Percentiles rank a stretch among this genome's conserved stretches.
Conservation (phyloP, 2,797 vertebrate species). For the Gorsachius magnificus region DNA sequence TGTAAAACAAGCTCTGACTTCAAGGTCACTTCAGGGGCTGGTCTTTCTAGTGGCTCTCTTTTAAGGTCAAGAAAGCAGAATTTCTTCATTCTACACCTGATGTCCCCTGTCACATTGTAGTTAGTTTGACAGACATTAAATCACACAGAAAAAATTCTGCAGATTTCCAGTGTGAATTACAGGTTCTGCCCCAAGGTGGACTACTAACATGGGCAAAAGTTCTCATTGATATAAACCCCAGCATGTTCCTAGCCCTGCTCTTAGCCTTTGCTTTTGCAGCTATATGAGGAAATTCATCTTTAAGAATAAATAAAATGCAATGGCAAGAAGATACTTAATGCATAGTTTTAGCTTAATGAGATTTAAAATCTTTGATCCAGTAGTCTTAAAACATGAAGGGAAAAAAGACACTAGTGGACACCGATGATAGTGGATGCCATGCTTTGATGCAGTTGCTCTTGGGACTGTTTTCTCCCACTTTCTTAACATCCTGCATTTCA, state of each 20-base stretch:
- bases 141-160: background rate
- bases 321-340: background rate
- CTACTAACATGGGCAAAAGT: background rate
- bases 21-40: background rate
- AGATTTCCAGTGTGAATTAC: background rate
- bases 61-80: background rate
- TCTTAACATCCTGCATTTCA: background rate
- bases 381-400: background rate
- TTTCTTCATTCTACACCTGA: background rate
- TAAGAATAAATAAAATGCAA: background rate
- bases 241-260: background rate
- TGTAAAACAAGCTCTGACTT: background rate
- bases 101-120: background rate
- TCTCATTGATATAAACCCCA: background rate
- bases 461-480: conserved; percentile 1
- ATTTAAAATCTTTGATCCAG: background rate
- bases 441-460: background rate
- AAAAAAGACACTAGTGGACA: background rate
- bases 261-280: background rate
- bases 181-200: background rate
- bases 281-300: background rate
- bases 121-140: background rate
- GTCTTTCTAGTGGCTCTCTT: background rate
- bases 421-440: background rate
- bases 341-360: background rate